Evolutionary conservation across 2,888 invertebrate species (phyloP).

Genomic region (Diarsia rubi): DNA sequence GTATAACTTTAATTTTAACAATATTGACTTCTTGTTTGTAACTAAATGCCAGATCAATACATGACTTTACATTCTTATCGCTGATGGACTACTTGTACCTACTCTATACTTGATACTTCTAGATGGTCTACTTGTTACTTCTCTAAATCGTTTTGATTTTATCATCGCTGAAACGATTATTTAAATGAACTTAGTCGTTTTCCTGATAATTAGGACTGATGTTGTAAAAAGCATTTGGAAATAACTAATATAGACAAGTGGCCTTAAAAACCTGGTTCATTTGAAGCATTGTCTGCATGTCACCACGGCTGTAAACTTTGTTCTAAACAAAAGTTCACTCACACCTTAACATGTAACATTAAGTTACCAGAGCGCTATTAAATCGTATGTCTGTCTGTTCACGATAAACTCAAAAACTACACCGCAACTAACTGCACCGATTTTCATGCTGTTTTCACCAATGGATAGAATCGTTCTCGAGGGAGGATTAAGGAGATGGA

Average conservation of each 20-base stretch:
- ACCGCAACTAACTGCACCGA: too few species aligned
- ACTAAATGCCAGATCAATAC: neutral
- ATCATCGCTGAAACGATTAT: neutral
- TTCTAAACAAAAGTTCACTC: neutral
- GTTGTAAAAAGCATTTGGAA: neutral
- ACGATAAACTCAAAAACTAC: too few species aligned
- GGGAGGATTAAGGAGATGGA: too few species aligned
- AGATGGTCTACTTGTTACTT: neutral
- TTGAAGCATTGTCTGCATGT: neutral
- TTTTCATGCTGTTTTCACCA: too few species aligned
- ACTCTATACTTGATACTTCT: too few species aligned
- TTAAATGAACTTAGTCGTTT: neutral
- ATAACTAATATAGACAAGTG: neutral
- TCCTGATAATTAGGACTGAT: neutral
- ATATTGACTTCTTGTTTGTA: neutral
- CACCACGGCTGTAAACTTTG: neutral
- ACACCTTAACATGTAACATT: too few species aligned
- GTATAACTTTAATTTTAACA: neutral
- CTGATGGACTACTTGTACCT: neutral
- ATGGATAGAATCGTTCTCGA: too few species aligned
- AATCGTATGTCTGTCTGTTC: too few species aligned
- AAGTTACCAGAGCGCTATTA: too few species aligned
- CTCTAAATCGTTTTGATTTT: neutral
- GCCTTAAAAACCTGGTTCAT: neutral
- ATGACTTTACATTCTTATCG: neutral